A percentile compares a stretch with the other conserved stretches of the same genome.
Conservation (phyloP, 2,113 vertebrate species). For the Prunella himalayana region DNA sequence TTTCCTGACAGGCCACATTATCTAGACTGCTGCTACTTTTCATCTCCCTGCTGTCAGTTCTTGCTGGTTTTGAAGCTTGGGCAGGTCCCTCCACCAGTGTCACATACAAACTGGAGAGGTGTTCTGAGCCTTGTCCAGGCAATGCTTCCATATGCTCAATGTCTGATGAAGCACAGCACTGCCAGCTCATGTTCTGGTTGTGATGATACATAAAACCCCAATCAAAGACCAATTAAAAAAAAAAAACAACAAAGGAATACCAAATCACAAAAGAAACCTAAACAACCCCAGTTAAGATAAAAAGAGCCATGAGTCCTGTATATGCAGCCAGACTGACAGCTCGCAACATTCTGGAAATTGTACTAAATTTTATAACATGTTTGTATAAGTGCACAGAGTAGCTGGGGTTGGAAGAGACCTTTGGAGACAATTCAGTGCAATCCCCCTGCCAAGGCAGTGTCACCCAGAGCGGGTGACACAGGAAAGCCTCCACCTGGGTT, state of each 20-base stretch:
- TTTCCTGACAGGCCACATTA: neutral
- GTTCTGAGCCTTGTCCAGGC: neutral
- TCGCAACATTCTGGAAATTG: neutral
- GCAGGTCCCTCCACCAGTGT: neutral
- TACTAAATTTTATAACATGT: rapidly evolving
- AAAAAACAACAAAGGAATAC: neutral
- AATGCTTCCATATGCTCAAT: rapidly evolving
- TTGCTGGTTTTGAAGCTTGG: neutral
- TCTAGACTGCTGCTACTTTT: too few species aligned
- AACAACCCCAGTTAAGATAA: neutral
- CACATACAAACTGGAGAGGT: neutral
- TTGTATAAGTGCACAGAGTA: rapidly evolving
- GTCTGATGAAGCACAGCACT: neutral
- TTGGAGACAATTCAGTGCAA: too few species aligned
- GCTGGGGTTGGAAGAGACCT: neutral
- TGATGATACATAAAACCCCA: neutral
- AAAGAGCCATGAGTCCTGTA: neutral
- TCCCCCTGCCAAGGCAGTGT: neutral
- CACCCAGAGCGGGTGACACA: neutral
- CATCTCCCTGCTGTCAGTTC: neutral
- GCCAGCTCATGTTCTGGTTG: rapidly evolving
- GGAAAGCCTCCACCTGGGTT: neutral
- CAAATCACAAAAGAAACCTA: neutral
- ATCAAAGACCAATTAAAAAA: neutral
- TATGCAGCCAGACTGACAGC: neutral